These are phyloP conservation scores for Lasioglossum baleicum DNA, from an alignment of 1,140 invertebrate genomes.

Conservation along the genomic window DNA sequence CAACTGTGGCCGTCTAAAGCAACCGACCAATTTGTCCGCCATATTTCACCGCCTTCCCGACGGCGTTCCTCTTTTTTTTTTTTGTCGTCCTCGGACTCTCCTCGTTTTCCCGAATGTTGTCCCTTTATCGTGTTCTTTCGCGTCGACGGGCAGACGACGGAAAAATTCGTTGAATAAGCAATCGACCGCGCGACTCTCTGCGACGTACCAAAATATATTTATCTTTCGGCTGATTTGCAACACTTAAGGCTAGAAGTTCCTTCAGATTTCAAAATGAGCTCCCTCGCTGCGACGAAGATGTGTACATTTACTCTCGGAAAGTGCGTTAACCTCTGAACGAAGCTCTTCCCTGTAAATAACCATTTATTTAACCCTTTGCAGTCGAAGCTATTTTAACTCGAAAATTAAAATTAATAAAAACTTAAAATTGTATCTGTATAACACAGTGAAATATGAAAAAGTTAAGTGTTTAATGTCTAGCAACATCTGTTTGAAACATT, in stretches of 20 bases:
- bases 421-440: too few species aligned
- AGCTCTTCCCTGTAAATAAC: too few species aligned
- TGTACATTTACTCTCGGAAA: background rate
- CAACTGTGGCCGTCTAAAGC: constrained; percentile 54
- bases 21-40: constrained; percentile 59
- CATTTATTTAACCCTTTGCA: too few species aligned
- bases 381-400: too few species aligned
- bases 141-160: background rate
- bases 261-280: background rate
- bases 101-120: constrained; percentile 9
- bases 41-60: constrained; percentile 48
- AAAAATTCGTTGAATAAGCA: constrained; percentile 8
- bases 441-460: too few species aligned
- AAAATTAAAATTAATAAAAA: too few species aligned
- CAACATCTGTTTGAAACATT: too few species aligned
- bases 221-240: background rate
- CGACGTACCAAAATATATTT: background rate
- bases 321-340: too few species aligned
- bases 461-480: too few species aligned
- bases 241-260: background rate
- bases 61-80: constrained; percentile 30
- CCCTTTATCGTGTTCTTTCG: background rate
- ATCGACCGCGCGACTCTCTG: background rate
- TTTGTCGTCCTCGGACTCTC: background rate
- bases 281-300: background rate